Evolutionary conservation across 2,888 invertebrate species (phyloP).

Genomic region (Drosophila lacicola): DNA sequence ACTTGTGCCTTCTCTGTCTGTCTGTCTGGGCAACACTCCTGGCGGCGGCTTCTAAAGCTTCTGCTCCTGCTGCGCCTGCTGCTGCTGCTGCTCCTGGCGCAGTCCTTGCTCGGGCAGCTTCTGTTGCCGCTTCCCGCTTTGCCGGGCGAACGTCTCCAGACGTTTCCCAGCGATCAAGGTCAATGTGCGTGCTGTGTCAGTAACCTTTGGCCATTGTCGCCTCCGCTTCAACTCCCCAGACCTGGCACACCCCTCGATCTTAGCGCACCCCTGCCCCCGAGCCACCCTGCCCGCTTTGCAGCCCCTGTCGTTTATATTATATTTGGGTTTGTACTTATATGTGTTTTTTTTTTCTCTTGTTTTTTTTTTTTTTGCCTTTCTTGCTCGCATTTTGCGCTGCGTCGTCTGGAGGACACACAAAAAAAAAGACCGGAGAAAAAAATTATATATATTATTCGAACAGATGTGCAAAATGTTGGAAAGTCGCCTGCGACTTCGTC

Average conservation of each 20-base stretch:
- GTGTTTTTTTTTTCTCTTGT: slow-evolving; percentile 22
- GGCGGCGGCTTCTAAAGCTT: slow-evolving; percentile 14
- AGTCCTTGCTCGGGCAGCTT: slow-evolving; percentile 9
- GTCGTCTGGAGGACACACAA: slow-evolving; percentile 64
- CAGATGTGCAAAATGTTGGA: slow-evolving; percentile 77
- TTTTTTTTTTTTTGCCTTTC: slow-evolving; percentile 31
- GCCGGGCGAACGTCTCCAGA: slow-evolving; percentile 52
- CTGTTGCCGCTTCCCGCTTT: slow-evolving; percentile 25
- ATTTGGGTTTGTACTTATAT: slow-evolving; percentile 69
- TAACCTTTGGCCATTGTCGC: slow-evolving; percentile 77
- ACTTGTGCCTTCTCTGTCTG: slow-evolving; percentile 49
- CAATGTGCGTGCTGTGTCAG: slow-evolving; percentile 81
- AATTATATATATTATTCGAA: slow-evolving; percentile 63
- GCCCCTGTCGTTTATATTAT: slow-evolving; percentile 65
- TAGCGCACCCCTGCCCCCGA: slow-evolving; percentile 8
- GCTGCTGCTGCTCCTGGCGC: slow-evolving; percentile 12
- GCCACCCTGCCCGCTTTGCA: slow-evolving; percentile 12
- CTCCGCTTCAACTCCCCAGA: slow-evolving; percentile 51
- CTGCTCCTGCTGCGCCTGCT: slow-evolving; percentile 1
- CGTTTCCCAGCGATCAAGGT: slow-evolving; percentile 72
- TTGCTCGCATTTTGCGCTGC: slow-evolving; percentile 33
- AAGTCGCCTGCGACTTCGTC: slow-evolving; percentile 58
- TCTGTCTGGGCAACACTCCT: slow-evolving; percentile 16
- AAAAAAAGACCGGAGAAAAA: slow-evolving; percentile 31
- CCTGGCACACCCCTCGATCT: slow-evolving; percentile 47